Evolutionary conservation across 2,797 vertebrate genomes (phyloP).

Genomic region (Gallinago solitaria): DNA sequence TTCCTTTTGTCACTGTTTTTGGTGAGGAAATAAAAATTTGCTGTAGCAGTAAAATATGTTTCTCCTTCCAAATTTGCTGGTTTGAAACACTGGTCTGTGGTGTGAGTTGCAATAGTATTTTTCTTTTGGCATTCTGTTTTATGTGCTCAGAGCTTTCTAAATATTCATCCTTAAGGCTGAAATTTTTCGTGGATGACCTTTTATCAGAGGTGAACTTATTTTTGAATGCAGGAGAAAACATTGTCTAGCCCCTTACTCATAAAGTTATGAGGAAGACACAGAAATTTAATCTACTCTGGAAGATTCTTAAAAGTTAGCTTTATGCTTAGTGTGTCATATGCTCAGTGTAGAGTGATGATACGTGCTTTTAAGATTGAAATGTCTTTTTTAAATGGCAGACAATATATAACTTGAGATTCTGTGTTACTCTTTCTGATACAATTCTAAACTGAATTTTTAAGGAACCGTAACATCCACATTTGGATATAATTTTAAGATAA

Average conservation of each 20-base stretch:
- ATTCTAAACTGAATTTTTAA: neutral
- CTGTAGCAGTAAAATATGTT: neutral
- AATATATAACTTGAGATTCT: neutral
- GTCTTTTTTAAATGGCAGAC: neutral
- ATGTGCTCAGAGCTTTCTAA: neutral
- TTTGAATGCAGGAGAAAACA: neutral
- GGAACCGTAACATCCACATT: neutral
- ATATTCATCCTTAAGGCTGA: neutral
- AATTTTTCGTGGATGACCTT: constrained; percentile 7
- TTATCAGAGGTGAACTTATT: constrained; percentile 1
- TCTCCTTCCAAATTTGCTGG: neutral
- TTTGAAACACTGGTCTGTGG: neutral
- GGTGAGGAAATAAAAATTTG: neutral
- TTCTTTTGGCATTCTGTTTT: neutral
- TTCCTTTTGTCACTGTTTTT: neutral
- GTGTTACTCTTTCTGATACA: neutral
- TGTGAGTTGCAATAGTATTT: neutral
- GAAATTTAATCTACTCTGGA: neutral
- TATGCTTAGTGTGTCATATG: neutral
- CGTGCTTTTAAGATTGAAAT: neutral
- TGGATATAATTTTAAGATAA: neutral
- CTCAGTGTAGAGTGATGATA: neutral
- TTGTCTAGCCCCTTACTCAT: neutral
- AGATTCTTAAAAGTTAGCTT: neutral
- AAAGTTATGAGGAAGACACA: neutral